These are phyloP conservation scores for Dicranocentrus wangi DNA, from an alignment of 2,888 invertebrate species.

Conservation along the genomic window DNA sequence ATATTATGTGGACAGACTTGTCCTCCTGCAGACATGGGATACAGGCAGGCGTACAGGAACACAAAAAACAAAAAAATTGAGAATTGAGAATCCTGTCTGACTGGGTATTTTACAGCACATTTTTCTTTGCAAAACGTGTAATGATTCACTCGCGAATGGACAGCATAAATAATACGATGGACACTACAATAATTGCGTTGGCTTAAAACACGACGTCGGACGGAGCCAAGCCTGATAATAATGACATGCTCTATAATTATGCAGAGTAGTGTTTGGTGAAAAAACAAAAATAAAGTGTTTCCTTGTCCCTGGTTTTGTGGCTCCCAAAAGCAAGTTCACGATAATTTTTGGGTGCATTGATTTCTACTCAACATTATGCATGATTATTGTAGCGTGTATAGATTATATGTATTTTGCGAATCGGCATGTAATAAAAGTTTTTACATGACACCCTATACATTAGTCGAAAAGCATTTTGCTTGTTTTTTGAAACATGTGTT, in stretches of 20 bases:
- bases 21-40: neutral
- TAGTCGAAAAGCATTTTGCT: too few species aligned
- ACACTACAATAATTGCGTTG: slow-evolving; percentile 29
- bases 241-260: neutral
- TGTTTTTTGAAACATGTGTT: too few species aligned
- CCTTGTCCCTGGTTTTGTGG: slow-evolving; percentile 5
- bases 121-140: slow-evolving; percentile 1
- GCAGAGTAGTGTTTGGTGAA: neutral
- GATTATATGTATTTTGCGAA: neutral
- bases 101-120: slow-evolving; percentile 20
- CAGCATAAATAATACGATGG: slow-evolving; percentile 26
- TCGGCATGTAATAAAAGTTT: neutral
- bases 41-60: neutral
- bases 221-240: slow-evolving; percentile 17
- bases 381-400: too few species aligned
- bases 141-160: slow-evolving; percentile 8
- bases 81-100: slow-evolving; percentile 35
- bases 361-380: neutral
- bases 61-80: neutral
- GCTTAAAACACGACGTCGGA: neutral
- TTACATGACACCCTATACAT: slow-evolving; percentile 2
- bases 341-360: slow-evolving; percentile 16
- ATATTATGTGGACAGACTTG: slow-evolving; percentile 2
- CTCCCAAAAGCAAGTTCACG: neutral
- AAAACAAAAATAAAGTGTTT: slow-evolving; percentile 1